Percentiles rank a stretch among this genome's conserved stretches.
Evolutionary conservation across 1,140 invertebrate species (phyloP).

Genomic region (Drosophila ficusphila): DNA sequence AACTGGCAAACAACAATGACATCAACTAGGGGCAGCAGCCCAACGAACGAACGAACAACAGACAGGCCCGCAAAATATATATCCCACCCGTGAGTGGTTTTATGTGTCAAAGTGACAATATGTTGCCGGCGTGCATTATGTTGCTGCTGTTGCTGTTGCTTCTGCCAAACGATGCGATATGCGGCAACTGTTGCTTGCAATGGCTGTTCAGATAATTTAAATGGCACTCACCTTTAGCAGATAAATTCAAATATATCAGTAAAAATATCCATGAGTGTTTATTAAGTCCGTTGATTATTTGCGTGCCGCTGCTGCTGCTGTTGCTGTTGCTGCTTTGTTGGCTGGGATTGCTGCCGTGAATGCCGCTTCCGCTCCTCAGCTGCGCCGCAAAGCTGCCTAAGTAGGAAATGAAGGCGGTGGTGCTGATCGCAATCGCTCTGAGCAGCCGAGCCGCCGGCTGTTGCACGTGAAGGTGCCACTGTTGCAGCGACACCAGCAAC

Average conservation of each 20-base stretch:
- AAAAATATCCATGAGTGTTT: constrained; percentile 84
- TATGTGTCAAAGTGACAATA: constrained; percentile 81
- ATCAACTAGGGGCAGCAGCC: constrained; percentile 16
- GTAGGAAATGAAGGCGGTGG: constrained; percentile 63
- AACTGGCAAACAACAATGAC: constrained; percentile 58
- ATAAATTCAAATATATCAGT: constrained; percentile 84
- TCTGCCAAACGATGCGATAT: constrained; percentile 36
- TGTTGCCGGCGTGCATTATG: constrained; percentile 69
- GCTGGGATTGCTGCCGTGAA: constrained; percentile 2
- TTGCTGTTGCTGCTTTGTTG: no score
- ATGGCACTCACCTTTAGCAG: constrained; percentile 82
- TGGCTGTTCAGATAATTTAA: constrained; percentile 11
- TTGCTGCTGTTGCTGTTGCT: constrained; percentile 34
- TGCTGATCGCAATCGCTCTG: constrained; percentile 32
- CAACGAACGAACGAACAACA: neutral
- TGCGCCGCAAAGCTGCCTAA: constrained; percentile 33
- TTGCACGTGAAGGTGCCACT: constrained; percentile 32
- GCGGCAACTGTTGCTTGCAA: constrained; percentile 55
- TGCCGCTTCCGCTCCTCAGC: constrained; percentile 28
- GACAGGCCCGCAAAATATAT: constrained; percentile 32
- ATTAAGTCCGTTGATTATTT: constrained; percentile 79
- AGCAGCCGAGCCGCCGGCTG: constrained; percentile 39
- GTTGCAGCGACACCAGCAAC: constrained; percentile 35
- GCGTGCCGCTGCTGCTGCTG: constrained; percentile 50
- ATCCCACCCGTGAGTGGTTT: constrained; percentile 65